Conservation (phyloP, 2,797 vertebrate species). For the Scarus forsteni region DNA sequence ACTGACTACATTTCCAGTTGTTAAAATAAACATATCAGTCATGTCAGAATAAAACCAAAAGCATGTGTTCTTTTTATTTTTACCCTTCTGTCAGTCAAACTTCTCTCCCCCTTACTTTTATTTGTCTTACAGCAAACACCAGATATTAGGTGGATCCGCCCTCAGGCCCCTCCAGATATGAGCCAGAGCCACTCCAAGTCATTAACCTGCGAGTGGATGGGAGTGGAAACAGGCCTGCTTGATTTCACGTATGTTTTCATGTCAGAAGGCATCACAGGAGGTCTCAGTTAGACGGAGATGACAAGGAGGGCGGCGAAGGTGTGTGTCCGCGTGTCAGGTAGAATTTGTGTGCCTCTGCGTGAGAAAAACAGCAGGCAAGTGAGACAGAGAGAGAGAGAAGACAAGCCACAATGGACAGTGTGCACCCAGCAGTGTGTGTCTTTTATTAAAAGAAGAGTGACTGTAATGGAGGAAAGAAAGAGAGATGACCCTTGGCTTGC, state of each 20-base stretch:
- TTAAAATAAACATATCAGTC: too few species aligned
- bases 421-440: conserved; percentile 22
- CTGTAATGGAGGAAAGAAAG: conserved; percentile 34
- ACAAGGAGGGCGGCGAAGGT: conserved; percentile 62
- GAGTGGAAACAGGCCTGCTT: conserved; percentile 50
- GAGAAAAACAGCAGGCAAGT: conserved; percentile 46
- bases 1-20: too few species aligned
- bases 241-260: conserved; percentile 50
- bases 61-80: neutral
- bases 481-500: conserved; percentile 56
- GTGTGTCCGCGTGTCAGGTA: conserved; percentile 34
- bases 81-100: neutral
- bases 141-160: conserved; percentile 60
- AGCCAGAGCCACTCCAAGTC: conserved; percentile 43
- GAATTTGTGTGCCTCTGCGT: conserved; percentile 33
- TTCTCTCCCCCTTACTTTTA: conserved; percentile 19
- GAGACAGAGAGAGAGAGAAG: conserved; percentile 19
- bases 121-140: conserved; percentile 35
- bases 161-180: conserved; percentile 54
- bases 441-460: conserved; percentile 67
- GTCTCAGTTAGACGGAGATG: conserved; percentile 56
- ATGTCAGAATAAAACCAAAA: neutral
- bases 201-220: conserved; percentile 44
- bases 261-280: conserved; percentile 62
- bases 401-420: conserved; percentile 5